phyloP scores from a whole-genome alignment of 1,140 invertebrate species.

The Cardiocondyla obscurior region DNA sequence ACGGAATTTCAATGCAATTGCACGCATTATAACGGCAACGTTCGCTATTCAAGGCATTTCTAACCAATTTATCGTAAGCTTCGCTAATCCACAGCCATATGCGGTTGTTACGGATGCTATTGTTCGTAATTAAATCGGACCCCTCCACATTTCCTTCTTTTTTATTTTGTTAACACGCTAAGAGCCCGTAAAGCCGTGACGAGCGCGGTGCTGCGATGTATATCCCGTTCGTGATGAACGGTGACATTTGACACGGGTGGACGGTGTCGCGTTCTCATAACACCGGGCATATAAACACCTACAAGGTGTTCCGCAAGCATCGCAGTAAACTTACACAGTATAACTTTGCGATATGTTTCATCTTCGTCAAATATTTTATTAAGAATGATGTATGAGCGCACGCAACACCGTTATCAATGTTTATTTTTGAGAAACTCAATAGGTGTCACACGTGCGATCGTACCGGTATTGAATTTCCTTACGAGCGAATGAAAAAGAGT shows the following conservation, averaged over 20 bases:
- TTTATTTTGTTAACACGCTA: not conserved
- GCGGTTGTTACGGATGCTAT: not conserved
- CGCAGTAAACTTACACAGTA: not conserved
- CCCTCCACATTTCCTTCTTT: not conserved
- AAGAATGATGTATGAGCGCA: not conserved
- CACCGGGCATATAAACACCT: constrained; percentile 22
- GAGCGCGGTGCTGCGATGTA: constrained; percentile 14
- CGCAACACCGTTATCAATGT: too few species aligned
- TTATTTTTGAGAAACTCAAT: not conserved
- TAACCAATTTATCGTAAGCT: not conserved
- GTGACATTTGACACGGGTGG: constrained; percentile 54
- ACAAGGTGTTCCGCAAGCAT: constrained; percentile 30
- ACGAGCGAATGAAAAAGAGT: not conserved
- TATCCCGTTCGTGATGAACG: constrained; percentile 34
- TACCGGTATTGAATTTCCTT: not conserved
- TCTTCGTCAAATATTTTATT: not conserved
- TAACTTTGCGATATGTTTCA: not conserved
- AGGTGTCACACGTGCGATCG: not conserved
- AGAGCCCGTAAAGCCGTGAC: constrained; percentile 43
- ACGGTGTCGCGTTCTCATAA: constrained; percentile 36
- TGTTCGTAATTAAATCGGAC: constrained; percentile 48
- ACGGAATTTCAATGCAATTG: constrained; percentile 17
- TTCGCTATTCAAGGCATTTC: not conserved
- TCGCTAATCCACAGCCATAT: not conserved
- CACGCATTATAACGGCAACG: not conserved